Evolutionary conservation across 2,797 vertebrate genomes (phyloP), one percentile per base, ranked within the genome.

Genomic region (Danio jaintianensis): DNA sequence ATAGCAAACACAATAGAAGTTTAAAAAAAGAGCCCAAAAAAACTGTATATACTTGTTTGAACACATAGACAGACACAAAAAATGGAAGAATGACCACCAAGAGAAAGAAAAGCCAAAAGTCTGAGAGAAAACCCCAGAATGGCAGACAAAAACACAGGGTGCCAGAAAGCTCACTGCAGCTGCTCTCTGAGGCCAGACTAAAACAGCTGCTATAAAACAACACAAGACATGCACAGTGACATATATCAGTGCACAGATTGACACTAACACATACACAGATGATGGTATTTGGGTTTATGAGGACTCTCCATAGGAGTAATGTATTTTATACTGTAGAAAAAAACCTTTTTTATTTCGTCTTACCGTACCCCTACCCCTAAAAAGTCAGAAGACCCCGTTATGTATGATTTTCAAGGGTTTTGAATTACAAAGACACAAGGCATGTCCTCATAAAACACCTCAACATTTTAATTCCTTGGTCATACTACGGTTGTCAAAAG

Each of bases 1-100:
- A 29, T 29, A 89, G 80, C 67, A 81, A 90, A 87, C 79, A 89
- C 88, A 90, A 87, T 84, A 90, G 83, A 85, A 9, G 15, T 42
- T 38, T 73, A 64, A 76, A 79, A 89, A 87, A 73, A 29, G 48
- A 85, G 4, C 82, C 62, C 84, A 75, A 50, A 70, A 72, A 88
- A 78, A 82, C 55, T 12, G 80, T 68, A 68, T 82, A 81, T 53
- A 81, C 84, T 73, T 77, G 18, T 69, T 40, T 7, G 5, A 50
- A 55, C 83, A 70, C 29, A 71, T 84, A 38, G 79, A 87, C 79
- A 85, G 10, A 29, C 67, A 10, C 81, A 84, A 79, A n/a, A 84
- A 80, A 82, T 74, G 61, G 76, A 66, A 56, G 50, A 64, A 52
- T 47, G 59, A 76, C 29, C 47, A 3, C 42, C 52, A 18, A 52